These are phyloP conservation scores for Calameuta idolon DNA, from an alignment of 2,888 invertebrate genomes.

Conservation along the genomic window DNA sequence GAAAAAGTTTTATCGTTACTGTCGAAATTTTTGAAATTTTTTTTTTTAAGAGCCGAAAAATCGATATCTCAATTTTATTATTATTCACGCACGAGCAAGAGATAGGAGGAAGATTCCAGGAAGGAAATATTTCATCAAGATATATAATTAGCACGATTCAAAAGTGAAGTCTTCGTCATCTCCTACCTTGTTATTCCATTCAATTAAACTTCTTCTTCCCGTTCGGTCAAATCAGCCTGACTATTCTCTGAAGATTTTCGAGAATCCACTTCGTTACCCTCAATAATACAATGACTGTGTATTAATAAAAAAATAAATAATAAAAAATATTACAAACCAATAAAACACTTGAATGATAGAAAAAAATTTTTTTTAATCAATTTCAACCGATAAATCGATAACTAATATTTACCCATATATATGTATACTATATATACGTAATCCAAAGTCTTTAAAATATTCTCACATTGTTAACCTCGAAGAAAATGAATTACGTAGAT, in stretches of 20 bases:
- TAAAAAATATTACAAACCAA: background rate
- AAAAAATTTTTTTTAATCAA: no score
- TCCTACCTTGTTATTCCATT: slow-evolving; percentile 46
- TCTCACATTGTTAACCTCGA: background rate
- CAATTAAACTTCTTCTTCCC: slow-evolving; percentile 49
- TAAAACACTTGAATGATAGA: no score
- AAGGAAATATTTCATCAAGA: slow-evolving; percentile 60
- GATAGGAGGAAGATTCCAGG: slow-evolving; percentile 52
- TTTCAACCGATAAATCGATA: background rate
- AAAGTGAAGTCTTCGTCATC: slow-evolving; percentile 55
- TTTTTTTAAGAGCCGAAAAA: background rate
- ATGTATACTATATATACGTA: background rate
- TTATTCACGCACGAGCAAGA: background rate
- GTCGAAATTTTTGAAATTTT: background rate
- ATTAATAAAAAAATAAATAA: background rate
- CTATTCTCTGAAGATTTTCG: background rate
- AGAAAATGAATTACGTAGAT: background rate
- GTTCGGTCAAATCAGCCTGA: slow-evolving; percentile 34
- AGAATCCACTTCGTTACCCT: background rate
- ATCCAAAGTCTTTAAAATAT: background rate
- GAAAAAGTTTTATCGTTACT: background rate
- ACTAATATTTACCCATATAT: background rate
- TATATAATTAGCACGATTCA: slow-evolving; percentile 62
- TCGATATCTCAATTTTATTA: background rate
- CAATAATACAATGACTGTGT: background rate